Conservation (phyloP, 1,140 invertebrate species). For the Whitmania pigra region DNA sequence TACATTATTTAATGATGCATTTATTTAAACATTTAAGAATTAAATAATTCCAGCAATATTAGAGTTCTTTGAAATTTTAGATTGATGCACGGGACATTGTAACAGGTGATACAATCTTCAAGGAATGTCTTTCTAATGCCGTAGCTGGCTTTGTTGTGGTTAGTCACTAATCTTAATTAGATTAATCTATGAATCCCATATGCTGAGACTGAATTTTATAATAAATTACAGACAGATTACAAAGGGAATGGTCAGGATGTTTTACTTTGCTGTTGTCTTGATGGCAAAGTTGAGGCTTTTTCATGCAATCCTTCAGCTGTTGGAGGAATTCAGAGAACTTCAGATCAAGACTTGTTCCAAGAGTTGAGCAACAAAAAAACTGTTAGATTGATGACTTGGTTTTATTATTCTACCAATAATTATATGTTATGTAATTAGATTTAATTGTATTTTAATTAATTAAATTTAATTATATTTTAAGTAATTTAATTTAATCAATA, state of each 20-base stretch:
- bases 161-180: conserved; percentile 5
- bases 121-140: conserved; percentile 57
- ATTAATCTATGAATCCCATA: background rate
- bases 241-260: conserved; percentile 63
- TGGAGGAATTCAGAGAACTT: conserved; percentile 49
- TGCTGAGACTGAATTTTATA: conserved; percentile 4
- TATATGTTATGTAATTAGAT: background rate
- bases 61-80: conserved; percentile 28
- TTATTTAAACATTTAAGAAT: too few relatives aligned
- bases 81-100: conserved; percentile 62
- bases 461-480: background rate
- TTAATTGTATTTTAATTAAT: background rate
- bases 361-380: conserved; percentile 9
- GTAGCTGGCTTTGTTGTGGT: conserved; percentile 62
- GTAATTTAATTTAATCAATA: background rate
- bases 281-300: conserved; percentile 65
- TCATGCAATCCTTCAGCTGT: background rate
- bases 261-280: conserved; percentile 65
- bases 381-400: background rate
- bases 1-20: too few relatives aligned
- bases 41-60: background rate
- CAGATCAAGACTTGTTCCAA: background rate
- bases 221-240: conserved; percentile 57
- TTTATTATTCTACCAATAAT: background rate
- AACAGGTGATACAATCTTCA: conserved; percentile 72